Evolutionary conservation across 2,797 vertebrate species (phyloP).

Genomic region (Pristis pectinata): DNA sequence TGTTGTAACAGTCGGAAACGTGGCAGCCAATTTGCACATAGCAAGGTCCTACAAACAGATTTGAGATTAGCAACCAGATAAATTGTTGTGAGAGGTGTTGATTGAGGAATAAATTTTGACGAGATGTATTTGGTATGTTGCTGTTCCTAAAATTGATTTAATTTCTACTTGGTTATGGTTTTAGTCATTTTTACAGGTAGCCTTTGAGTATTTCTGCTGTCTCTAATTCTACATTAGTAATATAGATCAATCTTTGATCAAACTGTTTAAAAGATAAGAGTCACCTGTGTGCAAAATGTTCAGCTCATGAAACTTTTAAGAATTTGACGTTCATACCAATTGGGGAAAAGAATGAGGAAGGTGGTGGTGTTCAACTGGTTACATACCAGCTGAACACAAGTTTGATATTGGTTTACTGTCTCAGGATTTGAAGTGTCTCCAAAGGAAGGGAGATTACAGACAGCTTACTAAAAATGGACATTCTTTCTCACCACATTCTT

Average conservation of each 20-base stretch:
- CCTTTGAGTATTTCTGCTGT: neutral
- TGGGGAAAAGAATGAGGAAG: neutral
- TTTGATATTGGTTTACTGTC: conserved; percentile 21
- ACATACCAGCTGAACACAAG: neutral
- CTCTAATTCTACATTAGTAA: neutral
- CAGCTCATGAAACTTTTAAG: neutral
- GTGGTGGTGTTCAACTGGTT: neutral
- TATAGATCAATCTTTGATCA: neutral
- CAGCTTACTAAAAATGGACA: conserved; percentile 16
- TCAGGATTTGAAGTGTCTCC: neutral
- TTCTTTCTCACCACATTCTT: neutral
- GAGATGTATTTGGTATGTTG: neutral
- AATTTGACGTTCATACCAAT: neutral
- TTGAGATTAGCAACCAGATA: neutral
- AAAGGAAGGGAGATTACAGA: conserved; percentile 3
- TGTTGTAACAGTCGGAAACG: neutral
- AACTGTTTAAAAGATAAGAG: neutral
- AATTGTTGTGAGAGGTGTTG: neutral
- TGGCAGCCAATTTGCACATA: neutral
- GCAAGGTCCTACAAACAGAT: neutral
- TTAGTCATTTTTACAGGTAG: neutral
- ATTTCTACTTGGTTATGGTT: neutral
- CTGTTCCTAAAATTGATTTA: neutral
- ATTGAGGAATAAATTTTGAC: neutral
- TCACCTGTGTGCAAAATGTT: neutral